phyloP scores from a whole-genome alignment of 1,140 invertebrate species.

The Brachystomella parvula region DNA sequence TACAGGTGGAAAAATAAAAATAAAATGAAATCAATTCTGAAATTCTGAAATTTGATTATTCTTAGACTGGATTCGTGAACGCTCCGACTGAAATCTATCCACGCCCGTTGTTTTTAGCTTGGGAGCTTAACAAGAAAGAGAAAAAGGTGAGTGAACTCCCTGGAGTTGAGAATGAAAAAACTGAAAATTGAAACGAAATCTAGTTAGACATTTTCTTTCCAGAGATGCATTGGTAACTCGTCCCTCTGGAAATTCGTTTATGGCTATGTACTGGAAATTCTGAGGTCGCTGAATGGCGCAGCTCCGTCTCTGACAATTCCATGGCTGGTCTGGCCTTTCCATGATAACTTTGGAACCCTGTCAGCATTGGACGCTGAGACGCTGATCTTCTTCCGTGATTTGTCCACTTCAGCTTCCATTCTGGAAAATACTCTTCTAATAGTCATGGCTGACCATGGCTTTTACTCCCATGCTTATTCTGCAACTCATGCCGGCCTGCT shows the following conservation, averaged over 20 bases:
- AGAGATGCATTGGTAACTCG: constrained; percentile 10
- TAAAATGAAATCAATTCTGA: not conserved
- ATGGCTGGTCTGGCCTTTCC: constrained; percentile 16
- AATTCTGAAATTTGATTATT: not conserved
- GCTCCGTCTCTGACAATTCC: constrained; percentile 2
- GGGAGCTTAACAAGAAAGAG: not conserved
- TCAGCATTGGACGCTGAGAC: not conserved
- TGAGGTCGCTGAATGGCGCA: not conserved
- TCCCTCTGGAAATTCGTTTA: constrained; percentile 9
- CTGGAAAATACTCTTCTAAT: constrained; percentile 18
- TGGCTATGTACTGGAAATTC: constrained; percentile 13
- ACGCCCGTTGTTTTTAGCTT: not conserved
- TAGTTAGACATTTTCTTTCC: not conserved
- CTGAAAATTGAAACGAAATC: not conserved
- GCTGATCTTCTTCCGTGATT: constrained; percentile 3
- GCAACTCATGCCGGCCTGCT: constrained; percentile 12
- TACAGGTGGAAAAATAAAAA: not conserved
- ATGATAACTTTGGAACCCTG: constrained; percentile 6
- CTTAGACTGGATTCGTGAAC: not conserved
- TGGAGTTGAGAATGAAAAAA: not conserved
- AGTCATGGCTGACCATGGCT: constrained; percentile 15
- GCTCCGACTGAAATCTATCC: constrained; percentile 9
- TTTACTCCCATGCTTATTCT: not conserved
- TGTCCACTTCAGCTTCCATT: not conserved
- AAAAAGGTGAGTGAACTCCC: not conserved